Percentiles rank a stretch among this genome's conserved stretches.
phyloP scores from a whole-genome alignment of 1,140 invertebrate genomes.

The Heterodera schachtii region DNA sequence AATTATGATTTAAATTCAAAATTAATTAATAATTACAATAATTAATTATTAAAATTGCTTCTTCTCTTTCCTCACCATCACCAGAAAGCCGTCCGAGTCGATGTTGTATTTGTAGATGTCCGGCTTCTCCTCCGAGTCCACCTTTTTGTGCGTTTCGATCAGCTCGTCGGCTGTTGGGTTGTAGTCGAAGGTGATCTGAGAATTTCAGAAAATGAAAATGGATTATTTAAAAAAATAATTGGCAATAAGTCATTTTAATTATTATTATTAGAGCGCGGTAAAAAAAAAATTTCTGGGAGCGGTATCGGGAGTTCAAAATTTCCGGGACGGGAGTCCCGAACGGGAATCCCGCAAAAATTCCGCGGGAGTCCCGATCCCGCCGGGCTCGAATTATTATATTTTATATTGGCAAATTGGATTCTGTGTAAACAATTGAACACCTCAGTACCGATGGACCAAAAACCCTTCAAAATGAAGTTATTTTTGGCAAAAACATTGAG shows the following conservation, averaged over 20 bases:
- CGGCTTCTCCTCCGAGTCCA: constrained; percentile 28
- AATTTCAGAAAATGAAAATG: background rate
- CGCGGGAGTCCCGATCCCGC: too few relatives aligned
- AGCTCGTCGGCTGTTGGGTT: constrained; percentile 33
- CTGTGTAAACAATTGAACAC: too few relatives aligned
- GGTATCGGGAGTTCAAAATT: too few relatives aligned
- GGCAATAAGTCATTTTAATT: background rate
- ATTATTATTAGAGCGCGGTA: too few relatives aligned
- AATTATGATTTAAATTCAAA: background rate
- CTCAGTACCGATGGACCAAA: too few relatives aligned
- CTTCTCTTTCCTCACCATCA: constrained; percentile 35
- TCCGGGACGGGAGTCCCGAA: too few relatives aligned
- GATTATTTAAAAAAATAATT: constrained; percentile 4
- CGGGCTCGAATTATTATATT: too few relatives aligned
- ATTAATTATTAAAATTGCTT: background rate
- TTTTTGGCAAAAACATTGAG: too few relatives aligned
- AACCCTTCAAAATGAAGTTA: too few relatives aligned
- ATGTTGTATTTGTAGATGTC: constrained; percentile 44
- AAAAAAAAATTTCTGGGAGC: too few relatives aligned
- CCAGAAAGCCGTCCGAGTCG: constrained; percentile 32
- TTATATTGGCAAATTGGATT: too few relatives aligned
- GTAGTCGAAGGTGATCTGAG: constrained; percentile 45
- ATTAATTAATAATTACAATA: constrained; percentile 4
- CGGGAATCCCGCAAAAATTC: too few relatives aligned
- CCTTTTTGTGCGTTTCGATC: constrained; percentile 37